Percentiles rank a stretch among this genome's conserved stretches.
Evolutionary conservation across 2,797 vertebrate genomes (phyloP).

Genomic region (Tamandua tetradactyla): DNA sequence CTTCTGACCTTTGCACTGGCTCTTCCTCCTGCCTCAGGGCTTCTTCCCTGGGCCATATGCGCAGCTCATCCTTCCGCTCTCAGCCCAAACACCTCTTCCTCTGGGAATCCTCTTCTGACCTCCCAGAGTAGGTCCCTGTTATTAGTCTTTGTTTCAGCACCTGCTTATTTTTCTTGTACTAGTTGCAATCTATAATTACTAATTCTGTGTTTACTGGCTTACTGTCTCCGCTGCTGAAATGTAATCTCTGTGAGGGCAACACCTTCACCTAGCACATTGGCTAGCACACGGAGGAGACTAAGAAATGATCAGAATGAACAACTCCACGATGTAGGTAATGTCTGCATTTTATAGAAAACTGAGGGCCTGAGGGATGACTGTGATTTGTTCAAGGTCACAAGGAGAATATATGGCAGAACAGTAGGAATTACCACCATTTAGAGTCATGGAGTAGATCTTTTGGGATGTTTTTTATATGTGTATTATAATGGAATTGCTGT

Average conservation of each 20-base stretch:
- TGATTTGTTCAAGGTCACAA: not conserved
- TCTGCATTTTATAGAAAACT: not conserved
- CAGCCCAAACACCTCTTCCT: not conserved
- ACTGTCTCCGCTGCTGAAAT: not conserved
- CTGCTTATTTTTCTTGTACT: not conserved
- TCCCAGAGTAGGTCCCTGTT: not conserved
- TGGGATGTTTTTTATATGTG: rapidly evolving
- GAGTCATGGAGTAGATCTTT: not conserved
- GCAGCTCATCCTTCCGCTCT: not conserved
- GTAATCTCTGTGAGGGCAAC: not conserved
- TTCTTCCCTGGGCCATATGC: not conserved
- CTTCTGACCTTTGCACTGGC: not conserved
- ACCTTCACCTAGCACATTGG: not conserved
- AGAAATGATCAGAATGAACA: not conserved
- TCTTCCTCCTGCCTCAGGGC: too few relatives aligned
- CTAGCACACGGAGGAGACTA: not conserved
- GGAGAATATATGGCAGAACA: not conserved
- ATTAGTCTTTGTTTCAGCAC: not conserved
- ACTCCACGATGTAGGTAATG: not conserved
- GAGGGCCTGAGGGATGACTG: not conserved
- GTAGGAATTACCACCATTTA: not conserved
- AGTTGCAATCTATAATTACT: rapidly evolving
- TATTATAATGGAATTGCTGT: not conserved
- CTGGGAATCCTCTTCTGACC: not conserved
- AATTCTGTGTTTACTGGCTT: not conserved